phyloP scores from a whole-genome alignment of 2,797 vertebrate genomes.

The Phoxinus dragarum region DNA sequence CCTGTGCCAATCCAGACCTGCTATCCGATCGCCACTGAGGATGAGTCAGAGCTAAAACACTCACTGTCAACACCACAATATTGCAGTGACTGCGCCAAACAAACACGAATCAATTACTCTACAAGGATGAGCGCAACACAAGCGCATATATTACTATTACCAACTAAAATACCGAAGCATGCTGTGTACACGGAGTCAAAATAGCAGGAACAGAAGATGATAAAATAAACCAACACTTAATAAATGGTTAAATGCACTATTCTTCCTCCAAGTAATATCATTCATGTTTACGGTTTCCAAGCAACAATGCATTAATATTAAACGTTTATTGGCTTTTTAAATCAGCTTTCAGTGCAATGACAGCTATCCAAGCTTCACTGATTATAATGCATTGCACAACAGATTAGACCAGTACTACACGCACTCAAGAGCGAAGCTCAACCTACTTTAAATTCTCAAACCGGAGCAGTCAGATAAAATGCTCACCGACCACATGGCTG shows the following conservation, averaged over 20 bases:
- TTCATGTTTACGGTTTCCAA: not conserved
- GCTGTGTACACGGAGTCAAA: not conserved
- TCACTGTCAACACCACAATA: constrained; percentile 31
- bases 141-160: constrained; percentile 2
- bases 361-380: not conserved
- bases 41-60: constrained; percentile 41
- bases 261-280: not conserved
- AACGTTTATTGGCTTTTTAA: constrained; percentile 2
- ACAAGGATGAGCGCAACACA: not conserved
- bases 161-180: not conserved
- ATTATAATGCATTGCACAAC: not conserved
- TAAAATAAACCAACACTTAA: not conserved
- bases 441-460: not conserved
- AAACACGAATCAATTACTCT: constrained; percentile 33
- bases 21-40: constrained; percentile 32
- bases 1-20: constrained; percentile 22
- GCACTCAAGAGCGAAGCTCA: not conserved
- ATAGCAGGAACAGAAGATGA: not conserved
- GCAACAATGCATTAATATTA: not conserved
- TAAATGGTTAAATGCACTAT: not conserved
- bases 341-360: not conserved
- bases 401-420: not conserved
- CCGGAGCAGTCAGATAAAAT: not conserved
- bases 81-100: constrained; percentile 22
- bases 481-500: constrained; percentile 1